Conservation (phyloP, 92 coral and sea anemone genomes). For the Paramuricea clavata region DNA sequence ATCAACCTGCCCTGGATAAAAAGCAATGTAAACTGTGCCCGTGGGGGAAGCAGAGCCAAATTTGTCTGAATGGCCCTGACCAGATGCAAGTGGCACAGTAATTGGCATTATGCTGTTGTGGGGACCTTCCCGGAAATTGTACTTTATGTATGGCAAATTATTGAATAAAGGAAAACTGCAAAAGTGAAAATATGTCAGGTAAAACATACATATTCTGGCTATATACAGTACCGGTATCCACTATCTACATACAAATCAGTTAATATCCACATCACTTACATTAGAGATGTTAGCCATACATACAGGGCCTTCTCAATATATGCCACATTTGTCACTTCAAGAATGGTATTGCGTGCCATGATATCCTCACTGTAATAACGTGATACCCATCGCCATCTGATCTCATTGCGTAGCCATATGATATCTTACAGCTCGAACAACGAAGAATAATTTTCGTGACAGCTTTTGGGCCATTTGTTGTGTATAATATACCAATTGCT, state of each 20-base stretch:
- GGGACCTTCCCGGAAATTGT: constrained; percentile 1
- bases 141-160: background rate
- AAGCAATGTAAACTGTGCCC: background rate
- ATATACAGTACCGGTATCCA: background rate
- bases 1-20: background rate
- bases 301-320: constrained; percentile 19
- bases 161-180: background rate
- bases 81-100: background rate
- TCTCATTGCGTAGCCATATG: constrained; percentile 13
- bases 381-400: constrained; percentile 22
- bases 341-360: background rate
- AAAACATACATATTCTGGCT: background rate
- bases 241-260: background rate
- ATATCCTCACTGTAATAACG: constrained; percentile 6
- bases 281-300: constrained; percentile 19
- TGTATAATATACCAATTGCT: constrained; percentile 17
- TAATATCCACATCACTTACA: constrained; percentile 15
- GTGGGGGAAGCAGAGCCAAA: no score
- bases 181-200: background rate
- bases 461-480: constrained; percentile 20
- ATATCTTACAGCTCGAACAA: constrained; percentile 6
- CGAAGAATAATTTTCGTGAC: constrained; percentile 12
- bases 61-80: background rate
- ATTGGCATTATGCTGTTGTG: background rate
- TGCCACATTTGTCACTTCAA: constrained; percentile 20